These are phyloP conservation scores for Hydroisotoma schaefferi DNA, from an alignment of 2,888 invertebrate genomes.

Conservation along the genomic window DNA sequence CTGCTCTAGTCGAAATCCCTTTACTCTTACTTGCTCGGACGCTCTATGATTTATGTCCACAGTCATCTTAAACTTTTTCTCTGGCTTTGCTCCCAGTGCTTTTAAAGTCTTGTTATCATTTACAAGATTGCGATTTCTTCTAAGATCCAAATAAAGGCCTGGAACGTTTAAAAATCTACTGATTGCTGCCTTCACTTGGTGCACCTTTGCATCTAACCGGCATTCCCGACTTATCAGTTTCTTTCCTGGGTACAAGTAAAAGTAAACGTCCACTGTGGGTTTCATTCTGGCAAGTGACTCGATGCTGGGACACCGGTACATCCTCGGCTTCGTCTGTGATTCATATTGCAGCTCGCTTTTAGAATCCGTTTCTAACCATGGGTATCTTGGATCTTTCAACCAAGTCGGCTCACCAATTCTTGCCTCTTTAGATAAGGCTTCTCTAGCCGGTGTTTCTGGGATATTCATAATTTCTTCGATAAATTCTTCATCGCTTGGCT, in stretches of 20 bases:
- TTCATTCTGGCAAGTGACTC: slow-evolving; percentile 37
- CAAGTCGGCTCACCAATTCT: not conserved
- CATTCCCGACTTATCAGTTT: slow-evolving; percentile 39
- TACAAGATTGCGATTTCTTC: slow-evolving; percentile 36
- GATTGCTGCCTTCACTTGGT: slow-evolving; percentile 37
- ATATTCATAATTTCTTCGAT: slow-evolving; percentile 17
- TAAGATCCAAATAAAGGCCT: slow-evolving; percentile 34
- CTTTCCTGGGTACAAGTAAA: slow-evolving; percentile 38
- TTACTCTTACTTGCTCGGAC: not conserved
- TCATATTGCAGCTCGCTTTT: slow-evolving; percentile 11
- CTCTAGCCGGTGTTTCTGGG: slow-evolving; percentile 16
- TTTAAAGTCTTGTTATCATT: slow-evolving; percentile 37
- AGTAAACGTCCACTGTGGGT: slow-evolving; percentile 29
- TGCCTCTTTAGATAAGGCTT: slow-evolving; percentile 6
- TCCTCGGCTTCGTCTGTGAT: slow-evolving; percentile 17
- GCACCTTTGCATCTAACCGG: slow-evolving; percentile 38
- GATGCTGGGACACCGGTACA: slow-evolving; percentile 42
- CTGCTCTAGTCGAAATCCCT: not conserved
- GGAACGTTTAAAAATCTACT: slow-evolving; percentile 38
- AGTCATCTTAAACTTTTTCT: slow-evolving; percentile 34
- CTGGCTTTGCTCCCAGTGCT: slow-evolving; percentile 35
- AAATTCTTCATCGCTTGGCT: not conserved
- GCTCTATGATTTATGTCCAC: slow-evolving; percentile 24
- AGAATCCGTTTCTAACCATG: not conserved
- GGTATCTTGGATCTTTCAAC: not conserved